phyloP scores from a whole-genome alignment of 2,888 invertebrate genomes.

The Tortricodes alternella region DNA sequence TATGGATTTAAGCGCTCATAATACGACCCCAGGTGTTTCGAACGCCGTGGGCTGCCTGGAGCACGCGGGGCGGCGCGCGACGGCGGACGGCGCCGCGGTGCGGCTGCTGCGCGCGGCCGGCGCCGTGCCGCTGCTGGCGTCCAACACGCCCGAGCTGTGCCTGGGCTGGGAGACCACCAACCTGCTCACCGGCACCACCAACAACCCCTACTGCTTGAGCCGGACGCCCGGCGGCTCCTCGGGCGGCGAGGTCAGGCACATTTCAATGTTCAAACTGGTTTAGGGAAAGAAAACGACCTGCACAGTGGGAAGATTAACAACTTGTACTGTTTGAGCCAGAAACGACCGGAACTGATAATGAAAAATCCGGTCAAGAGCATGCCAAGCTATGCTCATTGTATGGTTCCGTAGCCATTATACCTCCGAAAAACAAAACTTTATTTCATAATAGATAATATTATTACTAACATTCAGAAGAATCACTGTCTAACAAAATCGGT shows the following conservation, averaged over 20 bases:
- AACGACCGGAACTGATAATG: no score
- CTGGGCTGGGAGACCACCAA: slow-evolving; percentile 94
- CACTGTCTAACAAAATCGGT: no score
- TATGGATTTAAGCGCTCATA: no score
- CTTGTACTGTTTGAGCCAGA: no score
- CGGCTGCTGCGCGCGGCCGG: slow-evolving; percentile 86
- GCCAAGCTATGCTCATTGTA: no score
- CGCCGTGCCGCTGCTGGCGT: slow-evolving; percentile 82
- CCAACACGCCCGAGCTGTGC: slow-evolving; percentile 94
- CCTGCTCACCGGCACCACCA: slow-evolving; percentile 88
- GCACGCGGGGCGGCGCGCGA: slow-evolving; percentile 74
- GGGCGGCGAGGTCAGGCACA: slow-evolving; percentile 87
- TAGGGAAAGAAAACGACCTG: background rate
- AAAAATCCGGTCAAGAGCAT: no score
- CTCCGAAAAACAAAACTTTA: no score
- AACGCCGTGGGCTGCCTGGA: slow-evolving; percentile 86
- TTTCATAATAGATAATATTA: no score
- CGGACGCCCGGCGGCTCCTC: slow-evolving; percentile 93
- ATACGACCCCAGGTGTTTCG: slow-evolving; percentile 81
- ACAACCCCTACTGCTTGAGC: slow-evolving; percentile 91
- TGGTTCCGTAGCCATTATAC: no score
- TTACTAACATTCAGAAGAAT: no score
- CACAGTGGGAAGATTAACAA: background rate
- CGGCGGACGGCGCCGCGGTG: slow-evolving; percentile 87
- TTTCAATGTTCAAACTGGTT: background rate